Conservation (phyloP, 2,797 vertebrate genomes). For the Sebastes minor region DNA sequence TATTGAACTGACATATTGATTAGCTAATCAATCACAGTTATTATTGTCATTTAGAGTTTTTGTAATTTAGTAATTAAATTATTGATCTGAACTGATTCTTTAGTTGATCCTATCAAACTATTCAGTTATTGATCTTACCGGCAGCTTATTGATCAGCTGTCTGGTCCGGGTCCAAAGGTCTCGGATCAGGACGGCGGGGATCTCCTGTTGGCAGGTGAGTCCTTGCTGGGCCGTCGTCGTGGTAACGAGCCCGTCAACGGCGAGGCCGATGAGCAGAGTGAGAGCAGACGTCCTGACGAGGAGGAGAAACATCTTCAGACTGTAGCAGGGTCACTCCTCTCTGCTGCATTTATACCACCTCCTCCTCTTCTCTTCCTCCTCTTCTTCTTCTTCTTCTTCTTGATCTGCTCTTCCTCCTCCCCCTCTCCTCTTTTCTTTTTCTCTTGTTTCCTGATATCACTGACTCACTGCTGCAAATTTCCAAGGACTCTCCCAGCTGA, state of each 20-base stretch:
- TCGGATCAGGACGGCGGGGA: conserved; percentile 47
- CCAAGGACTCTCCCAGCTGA: conserved; percentile 12
- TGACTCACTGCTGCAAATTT: conserved; percentile 33
- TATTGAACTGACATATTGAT: not conserved
- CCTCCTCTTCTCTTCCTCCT: not conserved
- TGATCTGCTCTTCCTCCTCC: too few relatives aligned
- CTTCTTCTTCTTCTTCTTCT: too few relatives aligned
- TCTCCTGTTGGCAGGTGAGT: conserved; percentile 40
- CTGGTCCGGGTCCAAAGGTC: conserved; percentile 57
- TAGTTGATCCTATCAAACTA: not conserved
- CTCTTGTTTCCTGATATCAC: conserved; percentile 3
- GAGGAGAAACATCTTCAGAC: conserved; percentile 46
- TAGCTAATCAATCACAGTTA: not conserved
- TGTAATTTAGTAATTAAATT: too few relatives aligned
- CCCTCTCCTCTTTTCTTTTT: too few relatives aligned
- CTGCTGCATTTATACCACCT: conserved; percentile 53
- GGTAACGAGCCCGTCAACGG: not conserved
- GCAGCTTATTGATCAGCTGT: conserved; percentile 43
- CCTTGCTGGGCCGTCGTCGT: not conserved
- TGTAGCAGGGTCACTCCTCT: conserved; percentile 1
- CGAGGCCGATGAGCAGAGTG: conserved; percentile 12
- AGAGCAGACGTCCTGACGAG: conserved; percentile 19
- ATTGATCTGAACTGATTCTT: too few relatives aligned
- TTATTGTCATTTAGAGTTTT: not conserved
- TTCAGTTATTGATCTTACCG: conserved; percentile 45